Percentiles rank a stretch among this genome's conserved stretches.
These are phyloP conservation scores for Hydrozoanthus tunicans DNA, from an alignment of 64 coral and sea anemone species.

Conservation along the genomic window DNA sequence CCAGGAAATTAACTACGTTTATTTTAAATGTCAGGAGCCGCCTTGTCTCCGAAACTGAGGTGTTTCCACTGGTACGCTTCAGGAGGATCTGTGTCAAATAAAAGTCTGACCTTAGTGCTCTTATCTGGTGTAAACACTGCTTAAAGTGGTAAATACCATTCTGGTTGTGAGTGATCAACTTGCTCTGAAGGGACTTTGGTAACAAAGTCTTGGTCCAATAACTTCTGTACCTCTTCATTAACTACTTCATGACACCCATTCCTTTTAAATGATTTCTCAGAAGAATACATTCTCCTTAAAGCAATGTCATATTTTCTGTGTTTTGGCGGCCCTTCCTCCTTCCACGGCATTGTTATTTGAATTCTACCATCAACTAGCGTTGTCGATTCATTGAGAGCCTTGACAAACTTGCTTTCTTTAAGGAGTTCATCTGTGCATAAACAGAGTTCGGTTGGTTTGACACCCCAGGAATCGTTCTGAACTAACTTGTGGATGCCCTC, in stretches of 20 bases:
- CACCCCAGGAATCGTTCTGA: conserved; percentile 50
- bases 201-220: conserved; percentile 33
- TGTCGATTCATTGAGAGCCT: conserved; percentile 56
- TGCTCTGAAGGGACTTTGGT: conserved; percentile 29
- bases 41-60: conserved; percentile 72
- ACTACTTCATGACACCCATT: conserved; percentile 13
- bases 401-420: conserved; percentile 65
- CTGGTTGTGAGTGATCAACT: neutral
- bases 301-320: conserved; percentile 11
- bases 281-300: conserved; percentile 22
- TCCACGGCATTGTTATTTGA: conserved; percentile 21
- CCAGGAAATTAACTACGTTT: conserved; percentile 49
- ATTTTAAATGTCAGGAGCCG: conserved; percentile 67
- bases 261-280: conserved; percentile 32
- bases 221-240: conserved; percentile 42
- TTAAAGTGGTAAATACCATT: conserved; percentile 35
- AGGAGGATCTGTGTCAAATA: conserved; percentile 26
- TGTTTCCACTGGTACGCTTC: conserved; percentile 16
- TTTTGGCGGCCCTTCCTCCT: conserved; percentile 28
- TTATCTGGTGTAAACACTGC: conserved; percentile 43
- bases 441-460: conserved; percentile 62
- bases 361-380: conserved; percentile 29
- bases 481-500: conserved; percentile 64
- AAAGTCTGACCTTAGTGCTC: conserved; percentile 43
- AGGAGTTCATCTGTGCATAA: conserved; percentile 59